Evolutionary conservation across 2,113 vertebrate species (phyloP).

Genomic region (Pontoporia blainvillei): DNA sequence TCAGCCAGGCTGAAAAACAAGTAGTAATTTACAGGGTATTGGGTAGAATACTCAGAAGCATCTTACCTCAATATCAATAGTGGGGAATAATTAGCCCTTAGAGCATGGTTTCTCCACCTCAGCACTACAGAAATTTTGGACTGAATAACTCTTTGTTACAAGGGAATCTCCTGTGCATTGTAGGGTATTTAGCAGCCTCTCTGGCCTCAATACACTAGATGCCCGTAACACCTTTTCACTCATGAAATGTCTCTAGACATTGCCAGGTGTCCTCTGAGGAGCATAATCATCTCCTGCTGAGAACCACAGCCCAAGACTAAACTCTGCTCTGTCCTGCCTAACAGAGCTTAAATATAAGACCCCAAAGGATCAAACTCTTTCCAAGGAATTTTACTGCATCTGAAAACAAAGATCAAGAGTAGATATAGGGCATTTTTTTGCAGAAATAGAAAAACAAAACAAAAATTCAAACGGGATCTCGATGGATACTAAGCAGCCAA

Average conservation of each 20-base stretch:
- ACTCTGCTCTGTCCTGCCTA: background rate
- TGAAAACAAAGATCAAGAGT: background rate
- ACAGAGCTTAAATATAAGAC: background rate
- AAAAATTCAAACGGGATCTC: background rate
- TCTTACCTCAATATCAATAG: background rate
- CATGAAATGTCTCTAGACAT: background rate
- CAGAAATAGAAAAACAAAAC: background rate
- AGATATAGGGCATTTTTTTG: background rate
- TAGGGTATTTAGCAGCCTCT: background rate
- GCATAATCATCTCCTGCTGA: background rate
- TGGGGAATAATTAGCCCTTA: background rate
- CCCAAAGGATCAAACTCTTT: background rate
- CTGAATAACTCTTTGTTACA: background rate
- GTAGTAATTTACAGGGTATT: background rate
- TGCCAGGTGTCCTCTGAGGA: background rate
- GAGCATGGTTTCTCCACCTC: background rate
- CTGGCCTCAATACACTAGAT: background rate
- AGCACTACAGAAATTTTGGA: background rate
- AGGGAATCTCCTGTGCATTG: background rate
- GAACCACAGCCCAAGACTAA: background rate
- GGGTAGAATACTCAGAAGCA: background rate
- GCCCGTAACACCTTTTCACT: background rate
- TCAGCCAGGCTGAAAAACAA: background rate
- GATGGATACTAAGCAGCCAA: background rate
- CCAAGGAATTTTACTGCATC: background rate